phyloP scores from a whole-genome alignment of 2,888 invertebrate genomes.

The Rhogogaster chlorosoma region DNA sequence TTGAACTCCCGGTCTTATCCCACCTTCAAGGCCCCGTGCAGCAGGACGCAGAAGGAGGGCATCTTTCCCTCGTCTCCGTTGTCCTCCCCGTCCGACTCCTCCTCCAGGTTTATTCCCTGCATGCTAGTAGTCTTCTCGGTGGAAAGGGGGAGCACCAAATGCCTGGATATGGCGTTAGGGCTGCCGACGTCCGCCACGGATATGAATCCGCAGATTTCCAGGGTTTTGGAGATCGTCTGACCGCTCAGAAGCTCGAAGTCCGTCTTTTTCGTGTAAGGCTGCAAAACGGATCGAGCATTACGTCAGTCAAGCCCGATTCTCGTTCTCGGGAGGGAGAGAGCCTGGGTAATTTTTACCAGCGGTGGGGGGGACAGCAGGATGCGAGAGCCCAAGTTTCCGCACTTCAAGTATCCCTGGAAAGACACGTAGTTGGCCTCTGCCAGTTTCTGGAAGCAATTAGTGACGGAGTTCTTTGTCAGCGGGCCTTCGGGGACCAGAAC shows the following conservation, averaged over 20 bases:
- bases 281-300: conserved; percentile 63
- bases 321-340: not conserved
- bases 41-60: conserved; percentile 94
- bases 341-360: conserved; percentile 77
- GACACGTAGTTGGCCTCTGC: conserved; percentile 87
- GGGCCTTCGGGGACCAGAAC: conserved; percentile 82
- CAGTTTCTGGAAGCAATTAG: conserved; percentile 80
- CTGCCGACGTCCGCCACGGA: conserved; percentile 93
- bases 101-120: conserved; percentile 77
- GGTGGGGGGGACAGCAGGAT: conserved; percentile 88
- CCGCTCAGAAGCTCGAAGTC: conserved; percentile 83
- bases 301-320: not conserved
- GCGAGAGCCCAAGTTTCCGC: conserved; percentile 87
- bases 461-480: conserved; percentile 75
- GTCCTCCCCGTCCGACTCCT: conserved; percentile 80
- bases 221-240: conserved; percentile 84
- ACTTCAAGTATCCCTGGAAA: conserved; percentile 86
- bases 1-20: not conserved
- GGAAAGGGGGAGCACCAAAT: conserved; percentile 90
- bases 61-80: conserved; percentile 87
- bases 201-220: conserved; percentile 93
- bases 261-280: conserved; percentile 81
- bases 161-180: conserved; percentile 94
- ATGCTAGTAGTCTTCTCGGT: conserved; percentile 76
- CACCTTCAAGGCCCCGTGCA: conserved; percentile 95